Evolutionary conservation across 1,140 invertebrate genomes (phyloP), one percentile per base, ranked within the genome.

Genomic region (Drosophila erecta): DNA sequence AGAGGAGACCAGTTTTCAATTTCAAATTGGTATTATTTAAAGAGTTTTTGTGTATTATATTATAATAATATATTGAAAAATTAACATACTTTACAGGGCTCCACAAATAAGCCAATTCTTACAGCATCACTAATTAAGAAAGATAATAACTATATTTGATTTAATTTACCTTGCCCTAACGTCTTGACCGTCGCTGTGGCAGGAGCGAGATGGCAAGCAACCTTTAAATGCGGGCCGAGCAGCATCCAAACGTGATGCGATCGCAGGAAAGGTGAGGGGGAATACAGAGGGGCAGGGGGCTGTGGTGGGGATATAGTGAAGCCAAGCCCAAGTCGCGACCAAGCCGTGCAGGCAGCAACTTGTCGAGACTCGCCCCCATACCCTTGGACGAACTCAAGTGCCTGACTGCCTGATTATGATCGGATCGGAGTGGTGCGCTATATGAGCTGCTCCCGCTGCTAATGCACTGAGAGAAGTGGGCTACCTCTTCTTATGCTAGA

Each of bases 361-460:
- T 89, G 84, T 89, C 84, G 76, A 83, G 74, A 64, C 64, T 65
- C 64, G 64, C 41, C 50, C 73, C 53, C 61, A 47, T 76, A 69
- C 62, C 74, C 83, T 81, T 64, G 77, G 77, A 76, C 76, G 56
- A 69, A 64, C 71, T 75, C 74, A 59, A 65, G 67, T 74, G 79
- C 69, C 74, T 79, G 80, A 49, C 79, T 76, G 58, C 69, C 84
- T 87, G 84, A 89, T 89, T 89, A 89, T 74, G 80, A 89, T 89
- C 84, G 66, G 84, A 79, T 67, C 60, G 59, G 64, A 67, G 64
- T 67, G 64, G 43, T 67, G 77, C 56, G 79, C 84, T 70, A 72
- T 83, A 79, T 81, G 83, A 81, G 79, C 83, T 76, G 70, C 59
- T 61, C 74, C 56, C 70, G 50, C 56, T 62, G 66, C 22, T 43